Percentiles rank a stretch among this genome's conserved stretches.
Evolutionary conservation across 2,797 vertebrate genomes (phyloP).

Genomic region (Neosilurus mollespiculum): DNA sequence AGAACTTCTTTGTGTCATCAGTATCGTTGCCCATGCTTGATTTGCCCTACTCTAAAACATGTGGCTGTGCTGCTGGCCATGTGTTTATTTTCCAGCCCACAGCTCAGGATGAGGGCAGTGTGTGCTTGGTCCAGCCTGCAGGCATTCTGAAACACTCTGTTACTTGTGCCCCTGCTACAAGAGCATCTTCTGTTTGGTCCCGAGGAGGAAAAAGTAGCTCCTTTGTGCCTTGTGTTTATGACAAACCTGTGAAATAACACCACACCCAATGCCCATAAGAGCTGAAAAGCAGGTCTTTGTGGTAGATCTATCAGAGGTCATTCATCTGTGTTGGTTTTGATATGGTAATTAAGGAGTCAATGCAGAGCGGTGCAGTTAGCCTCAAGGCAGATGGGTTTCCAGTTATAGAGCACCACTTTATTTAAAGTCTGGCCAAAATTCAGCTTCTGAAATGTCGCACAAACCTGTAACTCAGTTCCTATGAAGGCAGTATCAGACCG

Average conservation of each 20-base stretch:
- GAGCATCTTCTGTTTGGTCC: slow-evolving; percentile 55
- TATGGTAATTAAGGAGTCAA: slow-evolving; percentile 31
- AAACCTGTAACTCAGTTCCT: not conserved
- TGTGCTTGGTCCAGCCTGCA: slow-evolving; percentile 18
- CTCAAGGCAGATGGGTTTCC: slow-evolving; percentile 25
- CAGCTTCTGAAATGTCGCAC: not conserved
- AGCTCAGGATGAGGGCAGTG: slow-evolving; percentile 22
- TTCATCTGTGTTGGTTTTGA: slow-evolving; percentile 36
- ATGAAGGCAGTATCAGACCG: slow-evolving; percentile 19
- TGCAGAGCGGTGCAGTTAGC: slow-evolving; percentile 23
- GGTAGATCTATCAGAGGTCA: slow-evolving; percentile 25
- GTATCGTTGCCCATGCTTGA: slow-evolving; percentile 12
- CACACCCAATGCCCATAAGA: slow-evolving; percentile 23
- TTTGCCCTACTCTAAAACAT: slow-evolving; percentile 23
- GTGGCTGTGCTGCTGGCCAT: slow-evolving; percentile 26
- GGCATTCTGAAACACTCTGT: slow-evolving; percentile 48
- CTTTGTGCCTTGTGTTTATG: slow-evolving; percentile 52
- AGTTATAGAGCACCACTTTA: slow-evolving; percentile 29
- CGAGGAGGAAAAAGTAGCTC: slow-evolving; percentile 45
- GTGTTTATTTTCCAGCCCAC: slow-evolving; percentile 52
- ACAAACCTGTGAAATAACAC: slow-evolving; percentile 32
- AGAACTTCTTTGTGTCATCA: slow-evolving; percentile 28
- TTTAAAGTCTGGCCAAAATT: slow-evolving; percentile 24
- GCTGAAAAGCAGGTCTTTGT: slow-evolving; percentile 45
- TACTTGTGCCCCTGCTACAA: slow-evolving; percentile 54